Evolutionary conservation across 2,797 vertebrate species (phyloP).

Genomic region (Champsocephalus gunnari): DNA sequence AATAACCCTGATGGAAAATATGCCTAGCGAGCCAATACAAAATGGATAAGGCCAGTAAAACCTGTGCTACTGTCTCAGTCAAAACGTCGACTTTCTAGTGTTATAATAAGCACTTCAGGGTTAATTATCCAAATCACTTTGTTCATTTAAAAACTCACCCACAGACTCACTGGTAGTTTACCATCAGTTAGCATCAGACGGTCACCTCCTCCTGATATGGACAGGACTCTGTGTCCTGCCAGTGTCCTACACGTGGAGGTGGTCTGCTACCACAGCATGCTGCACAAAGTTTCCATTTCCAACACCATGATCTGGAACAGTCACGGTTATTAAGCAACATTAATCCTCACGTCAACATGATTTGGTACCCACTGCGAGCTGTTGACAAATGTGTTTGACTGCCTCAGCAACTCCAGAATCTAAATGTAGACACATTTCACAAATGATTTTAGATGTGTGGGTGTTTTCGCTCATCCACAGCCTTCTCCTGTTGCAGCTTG

Average conservation of each 20-base stretch:
- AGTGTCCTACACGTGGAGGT: constrained; percentile 1
- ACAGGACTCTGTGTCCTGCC: background rate
- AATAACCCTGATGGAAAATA: constrained; percentile 45
- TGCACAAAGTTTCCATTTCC: constrained; percentile 13
- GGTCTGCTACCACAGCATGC: constrained; percentile 6
- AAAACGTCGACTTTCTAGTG: constrained; percentile 11
- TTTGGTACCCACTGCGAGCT: constrained; percentile 13
- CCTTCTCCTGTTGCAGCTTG: background rate
- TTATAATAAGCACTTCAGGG: background rate
- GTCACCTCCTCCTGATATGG: constrained; percentile 13
- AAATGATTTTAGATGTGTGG: background rate
- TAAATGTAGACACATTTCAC: constrained; percentile 6
- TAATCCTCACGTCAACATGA: constrained; percentile 34
- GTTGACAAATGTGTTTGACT: constrained; percentile 17
- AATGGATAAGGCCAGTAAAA: constrained; percentile 14
- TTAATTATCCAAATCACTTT: constrained; percentile 7
- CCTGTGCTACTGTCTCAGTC: background rate
- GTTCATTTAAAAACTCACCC: background rate
- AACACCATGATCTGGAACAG: constrained; percentile 26
- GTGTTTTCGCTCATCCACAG: background rate
- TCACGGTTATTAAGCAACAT: constrained; percentile 25
- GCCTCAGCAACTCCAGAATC: background rate
- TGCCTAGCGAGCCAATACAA: constrained; percentile 6
- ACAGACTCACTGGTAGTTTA: background rate
- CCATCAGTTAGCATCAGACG: constrained; percentile 6